phyloP scores from a whole-genome alignment of 92 coral and sea anemone species.

The Porites divaricata region DNA sequence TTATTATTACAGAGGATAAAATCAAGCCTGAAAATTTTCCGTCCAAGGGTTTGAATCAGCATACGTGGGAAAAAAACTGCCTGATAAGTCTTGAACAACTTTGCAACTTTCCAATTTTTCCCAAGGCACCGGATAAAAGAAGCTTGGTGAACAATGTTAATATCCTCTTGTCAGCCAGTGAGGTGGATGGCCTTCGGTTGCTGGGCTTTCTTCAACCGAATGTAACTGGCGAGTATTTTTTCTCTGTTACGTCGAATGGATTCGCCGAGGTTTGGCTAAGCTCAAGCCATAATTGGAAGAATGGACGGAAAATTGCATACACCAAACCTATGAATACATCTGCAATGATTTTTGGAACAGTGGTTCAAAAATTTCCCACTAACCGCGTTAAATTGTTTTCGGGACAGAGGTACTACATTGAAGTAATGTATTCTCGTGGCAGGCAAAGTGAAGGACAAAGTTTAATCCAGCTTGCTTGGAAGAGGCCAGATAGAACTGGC shows the following conservation, averaged over 20 bases:
- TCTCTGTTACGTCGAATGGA: conserved; percentile 46
- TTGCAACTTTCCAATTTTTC: conserved; percentile 54
- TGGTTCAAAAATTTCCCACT: too few species aligned
- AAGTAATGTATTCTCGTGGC: background rate
- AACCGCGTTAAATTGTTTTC: too few species aligned
- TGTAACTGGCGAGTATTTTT: conserved; percentile 39
- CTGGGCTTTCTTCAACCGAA: conserved; percentile 14
- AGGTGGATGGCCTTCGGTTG: background rate
- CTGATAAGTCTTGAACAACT: conserved; percentile 27
- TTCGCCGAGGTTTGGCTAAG: conserved; percentile 60
- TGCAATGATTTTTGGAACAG: background rate
- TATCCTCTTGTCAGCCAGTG: background rate
- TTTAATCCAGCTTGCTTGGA: background rate
- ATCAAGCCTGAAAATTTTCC: too few species aligned
- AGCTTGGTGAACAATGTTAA: background rate
- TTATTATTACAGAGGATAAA: too few species aligned
- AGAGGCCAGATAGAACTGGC: background rate
- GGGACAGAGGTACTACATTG: background rate
- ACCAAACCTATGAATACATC: background rate
- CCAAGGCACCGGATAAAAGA: conserved; percentile 53
- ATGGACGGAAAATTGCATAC: conserved; percentile 21
- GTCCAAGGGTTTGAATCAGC: conserved; percentile 38
- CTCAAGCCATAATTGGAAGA: conserved; percentile 34
- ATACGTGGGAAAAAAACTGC: conserved; percentile 49
- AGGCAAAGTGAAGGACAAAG: conserved; percentile 22